Evolutionary conservation across 1,140 invertebrate genomes (phyloP).

Genomic region (Drosophila bifasciata): DNA sequence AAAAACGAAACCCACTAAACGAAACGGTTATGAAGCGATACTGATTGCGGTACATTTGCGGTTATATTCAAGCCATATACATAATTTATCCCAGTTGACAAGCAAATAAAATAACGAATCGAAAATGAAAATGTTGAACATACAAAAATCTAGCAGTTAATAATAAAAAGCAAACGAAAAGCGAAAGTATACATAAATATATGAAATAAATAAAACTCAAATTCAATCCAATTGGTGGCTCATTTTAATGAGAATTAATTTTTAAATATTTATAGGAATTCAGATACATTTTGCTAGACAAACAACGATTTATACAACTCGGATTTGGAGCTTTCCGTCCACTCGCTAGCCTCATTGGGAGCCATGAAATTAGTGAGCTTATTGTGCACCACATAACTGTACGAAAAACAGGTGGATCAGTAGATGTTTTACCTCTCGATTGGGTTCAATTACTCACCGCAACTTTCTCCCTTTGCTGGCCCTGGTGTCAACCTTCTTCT

Average conservation of each 20-base stretch:
- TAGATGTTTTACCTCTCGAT: background rate
- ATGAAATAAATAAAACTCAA: conserved; percentile 67
- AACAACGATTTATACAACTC: conserved; percentile 94
- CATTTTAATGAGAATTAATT: background rate
- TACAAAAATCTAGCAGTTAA: conserved; percentile 80
- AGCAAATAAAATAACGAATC: conserved; percentile 65
- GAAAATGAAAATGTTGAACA: conserved; percentile 76
- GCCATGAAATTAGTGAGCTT: conserved; percentile 98
- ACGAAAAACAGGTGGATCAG: conserved; percentile 6
- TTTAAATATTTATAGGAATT: conserved; percentile 3
- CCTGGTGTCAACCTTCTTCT: conserved; percentile 94
- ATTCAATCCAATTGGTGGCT: background rate
- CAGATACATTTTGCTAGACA: conserved; percentile 85
- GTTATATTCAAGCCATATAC: conserved; percentile 79
- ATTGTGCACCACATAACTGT: conserved; percentile 93
- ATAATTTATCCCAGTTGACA: conserved; percentile 65
- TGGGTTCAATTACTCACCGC: conserved; percentile 83
- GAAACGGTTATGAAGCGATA: conserved; percentile 52
- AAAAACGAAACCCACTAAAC: conserved; percentile 44
- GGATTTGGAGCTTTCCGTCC: conserved; percentile 91
- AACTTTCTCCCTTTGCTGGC: conserved; percentile 96
- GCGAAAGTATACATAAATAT: conserved; percentile 63
- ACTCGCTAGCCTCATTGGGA: conserved; percentile 88
- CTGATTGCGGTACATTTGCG: conserved; percentile 54
- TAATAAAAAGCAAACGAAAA: conserved; percentile 54